Conservation (phyloP, 2,113 vertebrate genomes). For the Hepsetus odoe region DNA sequence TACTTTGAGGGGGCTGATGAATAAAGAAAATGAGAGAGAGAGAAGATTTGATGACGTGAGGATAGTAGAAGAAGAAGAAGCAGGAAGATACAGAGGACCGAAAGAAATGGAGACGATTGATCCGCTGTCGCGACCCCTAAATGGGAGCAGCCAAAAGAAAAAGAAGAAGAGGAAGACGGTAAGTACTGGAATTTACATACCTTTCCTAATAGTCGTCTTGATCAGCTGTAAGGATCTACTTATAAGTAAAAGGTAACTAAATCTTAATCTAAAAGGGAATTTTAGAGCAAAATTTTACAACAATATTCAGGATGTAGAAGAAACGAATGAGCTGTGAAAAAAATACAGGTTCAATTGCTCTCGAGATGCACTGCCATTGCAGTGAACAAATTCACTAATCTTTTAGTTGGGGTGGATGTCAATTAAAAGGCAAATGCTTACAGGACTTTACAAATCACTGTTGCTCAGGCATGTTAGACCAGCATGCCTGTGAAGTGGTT, state of each 20-base stretch:
- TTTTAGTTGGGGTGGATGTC: constrained; percentile 12
- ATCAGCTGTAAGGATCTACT: not conserved
- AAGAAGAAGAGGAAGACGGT: no score
- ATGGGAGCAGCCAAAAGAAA: no score
- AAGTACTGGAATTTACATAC: not conserved
- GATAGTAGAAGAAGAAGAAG: no score
- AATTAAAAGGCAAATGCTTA: constrained; percentile 28
- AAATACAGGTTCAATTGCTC: not conserved
- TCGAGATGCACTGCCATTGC: not conserved
- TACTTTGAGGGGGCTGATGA: no score
- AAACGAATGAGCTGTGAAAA: not conserved
- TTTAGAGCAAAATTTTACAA: not conserved
- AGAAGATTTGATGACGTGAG: no score
- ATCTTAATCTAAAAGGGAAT: not conserved
- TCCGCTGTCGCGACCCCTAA: no score
- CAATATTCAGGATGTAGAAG: not conserved
- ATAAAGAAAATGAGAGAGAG: no score
- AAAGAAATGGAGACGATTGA: no score
- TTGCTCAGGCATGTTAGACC: constrained; percentile 36
- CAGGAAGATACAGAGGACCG: no score
- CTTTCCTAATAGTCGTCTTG: not conserved
- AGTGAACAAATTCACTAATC: constrained; percentile 2
- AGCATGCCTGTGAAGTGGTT: constrained; percentile 38
- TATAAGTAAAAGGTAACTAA: not conserved
- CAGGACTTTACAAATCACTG: constrained; percentile 26